Evolutionary conservation across 2,888 invertebrate genomes (phyloP), one percentile per base, ranked within the genome.

Genomic region (Napeogenes inachia): DNA sequence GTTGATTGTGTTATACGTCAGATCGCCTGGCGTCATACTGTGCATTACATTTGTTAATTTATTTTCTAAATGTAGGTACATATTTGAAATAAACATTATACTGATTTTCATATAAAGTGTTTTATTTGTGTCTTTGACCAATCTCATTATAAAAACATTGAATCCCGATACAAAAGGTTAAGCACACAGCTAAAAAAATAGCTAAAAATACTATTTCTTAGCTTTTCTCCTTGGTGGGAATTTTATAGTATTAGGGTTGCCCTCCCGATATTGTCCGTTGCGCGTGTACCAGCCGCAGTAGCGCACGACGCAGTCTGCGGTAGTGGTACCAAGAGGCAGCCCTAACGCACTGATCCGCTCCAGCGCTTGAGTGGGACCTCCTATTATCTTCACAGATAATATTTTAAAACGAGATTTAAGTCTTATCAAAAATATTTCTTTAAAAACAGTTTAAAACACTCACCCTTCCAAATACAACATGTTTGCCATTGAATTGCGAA

Each of bases 391-490:
- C 3, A 65, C 58, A 6, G 13, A 4, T 46, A 33, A 32, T 13
- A 3, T 30, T 21, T 2, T 45, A 13, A 56, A 56, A 38, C 1
- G 21, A 57, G 4, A 57, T 35, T 33, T 13, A 50, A 32, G n/a
- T 3, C 4, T 10, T 5, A 30, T 50, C 3, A 30, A 12, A 50
- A 13, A 13, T n/a, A n/a, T 54, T n/a, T 46, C 4, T 35, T 54
- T n/a, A 12, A 4, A 13, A 12, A 38, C 35, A 35, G 4, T 35
- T 13, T 13, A 35, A 32, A 54, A 13, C 58, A 75, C 82, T 81
- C 70, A 93, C 88, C 77, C 90, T 89, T 54, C 92, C 93, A 71
- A 93, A 92, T 13, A 92, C 92, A 0, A 92, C 89, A 66, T 91
- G 84, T 63, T 88, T 91, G 0, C 85, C 85, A 69, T 93, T 84